A percentile compares a stretch with the other conserved stretches of the same genome.
phyloP scores from a whole-genome alignment of 1,140 invertebrate species.

The Danaus plexippus region DNA sequence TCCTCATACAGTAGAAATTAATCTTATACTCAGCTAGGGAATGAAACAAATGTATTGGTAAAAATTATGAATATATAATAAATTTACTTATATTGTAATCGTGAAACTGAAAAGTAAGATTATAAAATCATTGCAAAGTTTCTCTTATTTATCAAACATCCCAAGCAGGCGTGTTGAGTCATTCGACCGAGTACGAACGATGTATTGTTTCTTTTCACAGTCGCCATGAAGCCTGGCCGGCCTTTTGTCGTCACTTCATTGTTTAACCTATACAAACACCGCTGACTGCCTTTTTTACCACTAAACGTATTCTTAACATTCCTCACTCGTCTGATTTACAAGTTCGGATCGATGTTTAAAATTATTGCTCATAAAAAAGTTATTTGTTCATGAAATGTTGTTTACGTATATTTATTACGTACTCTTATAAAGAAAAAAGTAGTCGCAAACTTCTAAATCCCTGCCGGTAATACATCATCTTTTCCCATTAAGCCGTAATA shows the following conservation, averaged over 20 bases:
- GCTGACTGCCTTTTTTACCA: slow-evolving; percentile 34
- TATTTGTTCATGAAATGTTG: background rate
- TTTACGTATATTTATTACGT: background rate
- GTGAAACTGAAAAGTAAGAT: too few relatives aligned
- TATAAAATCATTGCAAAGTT: background rate
- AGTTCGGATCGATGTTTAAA: slow-evolving; percentile 2
- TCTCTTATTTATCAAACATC: slow-evolving; percentile 18
- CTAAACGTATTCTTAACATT: slow-evolving; percentile 37
- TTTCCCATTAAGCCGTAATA: background rate
- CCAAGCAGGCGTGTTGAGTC: slow-evolving; percentile 43
- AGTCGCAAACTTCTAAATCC: slow-evolving; percentile 1
- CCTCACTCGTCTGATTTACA: slow-evolving; percentile 1
- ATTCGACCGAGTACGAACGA: slow-evolving; percentile 51
- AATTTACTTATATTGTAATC: too few relatives aligned
- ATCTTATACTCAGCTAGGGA: too few relatives aligned
- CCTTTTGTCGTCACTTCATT: slow-evolving; percentile 54
- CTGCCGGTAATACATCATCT: background rate
- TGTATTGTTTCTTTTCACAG: slow-evolving; percentile 49
- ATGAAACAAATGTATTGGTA: too few relatives aligned
- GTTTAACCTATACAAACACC: slow-evolving; percentile 51
- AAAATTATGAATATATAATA: too few relatives aligned
- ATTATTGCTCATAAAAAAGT: too few relatives aligned
- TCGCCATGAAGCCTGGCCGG: slow-evolving; percentile 43
- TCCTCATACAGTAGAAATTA: too few relatives aligned
- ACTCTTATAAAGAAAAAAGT: background rate